Conservation (phyloP, 2,113 vertebrate genomes). For the Casuarius casuarius region DNA sequence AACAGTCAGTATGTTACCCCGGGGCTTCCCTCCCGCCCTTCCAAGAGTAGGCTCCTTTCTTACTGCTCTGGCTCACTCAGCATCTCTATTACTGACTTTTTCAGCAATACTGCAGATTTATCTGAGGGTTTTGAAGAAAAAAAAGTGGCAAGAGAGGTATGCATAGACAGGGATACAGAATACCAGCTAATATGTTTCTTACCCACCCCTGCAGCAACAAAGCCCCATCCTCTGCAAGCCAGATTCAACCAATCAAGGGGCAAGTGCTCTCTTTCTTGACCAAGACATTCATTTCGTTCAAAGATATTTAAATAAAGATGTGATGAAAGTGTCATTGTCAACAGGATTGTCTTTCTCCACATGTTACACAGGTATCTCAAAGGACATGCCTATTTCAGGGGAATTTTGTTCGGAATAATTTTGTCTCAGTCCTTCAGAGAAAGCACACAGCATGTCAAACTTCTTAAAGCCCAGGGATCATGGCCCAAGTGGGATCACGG, state of each 20-base stretch:
- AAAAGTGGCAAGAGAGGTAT: neutral
- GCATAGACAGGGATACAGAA: neutral
- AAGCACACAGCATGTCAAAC: neutral
- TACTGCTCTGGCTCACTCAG: neutral
- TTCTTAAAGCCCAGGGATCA: neutral
- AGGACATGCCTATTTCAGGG: rapidly evolving
- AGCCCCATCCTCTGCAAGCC: neutral
- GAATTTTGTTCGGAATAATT: neutral
- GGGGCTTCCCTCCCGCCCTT: neutral
- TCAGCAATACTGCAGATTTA: neutral
- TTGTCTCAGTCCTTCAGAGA: neutral
- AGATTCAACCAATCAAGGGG: neutral
- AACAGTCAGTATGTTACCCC: neutral
- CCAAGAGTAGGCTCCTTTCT: neutral
- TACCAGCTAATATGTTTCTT: neutral
- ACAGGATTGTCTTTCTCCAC: neutral
- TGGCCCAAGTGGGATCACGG: neutral
- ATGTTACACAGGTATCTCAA: neutral
- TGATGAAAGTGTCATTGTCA: neutral
- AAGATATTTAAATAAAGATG: neutral
- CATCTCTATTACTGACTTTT: neutral
- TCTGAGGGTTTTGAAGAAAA: neutral
- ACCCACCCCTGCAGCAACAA: neutral
- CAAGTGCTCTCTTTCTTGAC: neutral
- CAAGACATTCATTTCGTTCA: neutral